phyloP scores from a whole-genome alignment of 1,140 invertebrate species.

The Asobara japonica region DNA sequence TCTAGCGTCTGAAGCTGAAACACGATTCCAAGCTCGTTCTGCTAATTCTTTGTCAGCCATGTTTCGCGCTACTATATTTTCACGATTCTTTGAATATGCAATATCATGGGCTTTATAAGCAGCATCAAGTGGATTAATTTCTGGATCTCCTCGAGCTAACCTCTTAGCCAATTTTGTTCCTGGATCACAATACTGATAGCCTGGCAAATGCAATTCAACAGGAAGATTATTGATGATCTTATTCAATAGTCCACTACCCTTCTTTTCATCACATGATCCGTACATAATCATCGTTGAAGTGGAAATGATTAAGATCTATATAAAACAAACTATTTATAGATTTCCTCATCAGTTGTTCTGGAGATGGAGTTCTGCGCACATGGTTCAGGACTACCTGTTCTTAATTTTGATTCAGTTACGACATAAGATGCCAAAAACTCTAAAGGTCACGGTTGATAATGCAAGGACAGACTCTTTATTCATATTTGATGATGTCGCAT shows the following conservation, averaged over 20 bases:
- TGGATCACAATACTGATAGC: too few species aligned
- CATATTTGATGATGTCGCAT: not conserved
- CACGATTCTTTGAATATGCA: not conserved
- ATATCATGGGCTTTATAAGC: slow-evolving; percentile 10
- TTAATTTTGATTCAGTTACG: not conserved
- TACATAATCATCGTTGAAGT: not conserved
- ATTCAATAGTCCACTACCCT: slow-evolving; percentile 26
- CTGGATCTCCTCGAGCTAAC: not conserved
- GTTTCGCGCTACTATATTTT: not conserved
- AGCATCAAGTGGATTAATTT: not conserved
- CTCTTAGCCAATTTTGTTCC: not conserved
- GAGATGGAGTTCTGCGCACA: not conserved
- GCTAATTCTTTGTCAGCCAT: not conserved
- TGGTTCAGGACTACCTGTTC: not conserved
- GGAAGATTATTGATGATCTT: too few species aligned
- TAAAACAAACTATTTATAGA: not conserved
- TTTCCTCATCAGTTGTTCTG: not conserved
- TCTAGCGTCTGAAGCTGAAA: slow-evolving; percentile 4
- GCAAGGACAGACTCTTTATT: not conserved
- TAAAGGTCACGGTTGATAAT: not conserved
- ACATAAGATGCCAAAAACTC: not conserved
- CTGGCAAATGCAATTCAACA: too few species aligned
- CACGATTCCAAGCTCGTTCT: slow-evolving; percentile 4
- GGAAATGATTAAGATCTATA: too few species aligned
- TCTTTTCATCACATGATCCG: not conserved